A percentile compares a stretch with the other conserved stretches of the same genome.
phyloP scores from a whole-genome alignment of 2,797 vertebrate genomes.

The Argyrosomus regius region DNA sequence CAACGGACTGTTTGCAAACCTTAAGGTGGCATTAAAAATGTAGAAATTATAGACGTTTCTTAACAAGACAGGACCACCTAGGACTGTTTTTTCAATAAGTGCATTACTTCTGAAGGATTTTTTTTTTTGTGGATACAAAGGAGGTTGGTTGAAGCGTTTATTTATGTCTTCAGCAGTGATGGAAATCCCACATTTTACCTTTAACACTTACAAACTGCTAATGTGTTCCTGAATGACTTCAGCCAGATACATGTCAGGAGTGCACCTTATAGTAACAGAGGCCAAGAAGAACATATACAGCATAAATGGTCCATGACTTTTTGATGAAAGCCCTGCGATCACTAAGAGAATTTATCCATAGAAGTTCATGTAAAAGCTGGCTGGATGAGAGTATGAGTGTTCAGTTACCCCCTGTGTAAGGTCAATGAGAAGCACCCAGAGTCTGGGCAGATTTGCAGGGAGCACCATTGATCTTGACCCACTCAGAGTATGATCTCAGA shows the following conservation, averaged over 20 bases:
- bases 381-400: slow-evolving; percentile 55
- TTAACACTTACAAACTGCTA: slow-evolving; percentile 7
- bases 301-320: slow-evolving; percentile 25
- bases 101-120: neutral
- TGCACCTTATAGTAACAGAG: slow-evolving; percentile 1
- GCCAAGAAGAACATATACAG: slow-evolving; percentile 6
- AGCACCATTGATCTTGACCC: slow-evolving; percentile 87
- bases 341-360: slow-evolving; percentile 46
- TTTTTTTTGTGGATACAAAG: neutral
- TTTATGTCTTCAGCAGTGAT: neutral
- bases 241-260: neutral
- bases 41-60: slow-evolving; percentile 2
- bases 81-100: slow-evolving; percentile 9
- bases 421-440: slow-evolving; percentile 83
- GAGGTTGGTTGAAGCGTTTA: neutral
- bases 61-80: neutral
- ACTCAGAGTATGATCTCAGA: slow-evolving; percentile 83
- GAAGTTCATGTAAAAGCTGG: slow-evolving; percentile 49
- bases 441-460: slow-evolving; percentile 84
- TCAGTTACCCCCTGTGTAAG: slow-evolving; percentile 70
- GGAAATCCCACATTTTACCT: slow-evolving; percentile 5
- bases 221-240: slow-evolving; percentile 27
- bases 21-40: slow-evolving; percentile 21
- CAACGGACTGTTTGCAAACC: slow-evolving; percentile 14
- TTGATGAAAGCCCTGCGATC: slow-evolving; percentile 27